Conservation (phyloP, 1,140 invertebrate species). For the Sminthurides bifidus region DNA sequence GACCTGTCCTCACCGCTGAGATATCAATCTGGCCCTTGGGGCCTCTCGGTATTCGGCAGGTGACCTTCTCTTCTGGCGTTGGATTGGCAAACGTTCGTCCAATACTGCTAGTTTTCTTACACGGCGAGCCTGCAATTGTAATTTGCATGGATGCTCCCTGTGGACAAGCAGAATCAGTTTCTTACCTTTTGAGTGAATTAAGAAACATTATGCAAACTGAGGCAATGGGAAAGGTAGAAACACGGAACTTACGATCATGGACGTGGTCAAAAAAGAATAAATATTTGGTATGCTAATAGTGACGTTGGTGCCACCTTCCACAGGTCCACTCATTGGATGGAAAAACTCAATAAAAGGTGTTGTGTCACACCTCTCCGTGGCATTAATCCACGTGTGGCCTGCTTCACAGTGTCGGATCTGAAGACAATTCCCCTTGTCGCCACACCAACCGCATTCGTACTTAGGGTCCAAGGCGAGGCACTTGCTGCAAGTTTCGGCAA, state of each 20-base stretch:
- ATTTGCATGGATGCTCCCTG: neutral
- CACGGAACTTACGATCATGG: neutral
- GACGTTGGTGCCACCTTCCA: neutral
- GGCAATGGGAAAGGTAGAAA: neutral
- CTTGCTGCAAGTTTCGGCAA: neutral
- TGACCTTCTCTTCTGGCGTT: too few relatives aligned
- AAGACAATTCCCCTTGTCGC: neutral
- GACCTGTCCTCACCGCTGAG: neutral
- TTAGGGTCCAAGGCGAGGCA: neutral
- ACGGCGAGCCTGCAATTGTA: neutral
- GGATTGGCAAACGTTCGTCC: too few relatives aligned
- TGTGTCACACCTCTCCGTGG: too few relatives aligned
- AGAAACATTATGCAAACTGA: neutral
- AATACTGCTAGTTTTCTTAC: neutral
- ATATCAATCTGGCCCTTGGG: too few relatives aligned
- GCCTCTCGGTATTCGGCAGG: too few relatives aligned
- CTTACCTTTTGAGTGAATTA: neutral
- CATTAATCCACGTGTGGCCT: too few relatives aligned
- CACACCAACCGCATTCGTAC: neutral
- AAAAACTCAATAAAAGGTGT: neutral
- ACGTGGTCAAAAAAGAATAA: neutral
- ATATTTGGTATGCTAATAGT: neutral
- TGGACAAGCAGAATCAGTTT: neutral
- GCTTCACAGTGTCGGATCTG: neutral
- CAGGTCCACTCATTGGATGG: neutral